Percentiles rank a stretch among this genome's conserved stretches.
phyloP scores from a whole-genome alignment of 2,113 vertebrate genomes.

The Nymphicus hollandicus region DNA sequence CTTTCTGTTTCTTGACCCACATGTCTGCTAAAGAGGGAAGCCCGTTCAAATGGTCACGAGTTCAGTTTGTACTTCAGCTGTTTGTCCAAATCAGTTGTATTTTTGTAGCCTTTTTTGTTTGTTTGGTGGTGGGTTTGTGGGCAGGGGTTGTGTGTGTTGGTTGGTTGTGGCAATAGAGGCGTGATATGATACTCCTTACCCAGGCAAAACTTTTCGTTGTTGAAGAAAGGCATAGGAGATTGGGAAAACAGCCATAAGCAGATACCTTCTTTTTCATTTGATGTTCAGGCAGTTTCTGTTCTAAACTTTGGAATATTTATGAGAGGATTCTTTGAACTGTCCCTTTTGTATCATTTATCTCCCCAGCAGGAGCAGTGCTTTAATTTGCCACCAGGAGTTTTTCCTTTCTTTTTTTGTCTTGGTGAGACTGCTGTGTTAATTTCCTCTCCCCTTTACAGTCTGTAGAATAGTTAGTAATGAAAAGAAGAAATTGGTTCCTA shows the following conservation, averaged over 20 bases:
- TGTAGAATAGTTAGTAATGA: neutral
- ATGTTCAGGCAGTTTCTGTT: neutral
- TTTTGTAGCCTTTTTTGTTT: neutral
- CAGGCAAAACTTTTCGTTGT: neutral
- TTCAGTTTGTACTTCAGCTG: neutral
- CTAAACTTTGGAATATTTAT: neutral
- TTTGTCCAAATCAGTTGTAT: neutral
- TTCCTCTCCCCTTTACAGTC: neutral
- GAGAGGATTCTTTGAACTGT: neutral
- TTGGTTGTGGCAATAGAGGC: neutral
- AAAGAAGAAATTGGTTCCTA: neutral
- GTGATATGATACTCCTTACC: neutral
- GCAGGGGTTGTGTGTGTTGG: neutral
- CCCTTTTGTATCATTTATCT: slow-evolving; percentile 14
- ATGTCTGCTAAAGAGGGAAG: neutral
- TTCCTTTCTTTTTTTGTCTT: neutral
- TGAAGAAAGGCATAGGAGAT: neutral
- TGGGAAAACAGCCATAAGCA: neutral
- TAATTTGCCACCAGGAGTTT: slow-evolving; percentile 13
- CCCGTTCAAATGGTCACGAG: neutral
- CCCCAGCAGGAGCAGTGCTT: neutral
- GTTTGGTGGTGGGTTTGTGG: neutral
- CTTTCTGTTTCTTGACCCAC: neutral
- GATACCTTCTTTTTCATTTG: neutral
- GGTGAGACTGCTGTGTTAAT: neutral